These are phyloP conservation scores for Zaprionus obscuricornis DNA, from an alignment of 2,888 invertebrate genomes.

Conservation along the genomic window DNA sequence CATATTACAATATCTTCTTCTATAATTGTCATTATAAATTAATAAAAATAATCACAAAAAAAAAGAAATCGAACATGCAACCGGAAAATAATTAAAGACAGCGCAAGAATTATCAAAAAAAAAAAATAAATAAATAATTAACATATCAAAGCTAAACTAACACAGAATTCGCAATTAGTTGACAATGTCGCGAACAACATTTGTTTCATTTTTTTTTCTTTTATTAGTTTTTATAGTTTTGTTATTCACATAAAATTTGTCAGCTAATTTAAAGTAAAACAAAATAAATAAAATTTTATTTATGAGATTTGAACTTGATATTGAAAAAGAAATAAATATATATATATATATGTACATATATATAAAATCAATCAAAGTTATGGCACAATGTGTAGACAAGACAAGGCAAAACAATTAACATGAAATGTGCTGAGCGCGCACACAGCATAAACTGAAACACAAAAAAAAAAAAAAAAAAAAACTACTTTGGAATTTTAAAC, in stretches of 20 bases:
- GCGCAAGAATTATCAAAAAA: no score
- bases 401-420: slow-evolving; percentile 54
- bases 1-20: no score
- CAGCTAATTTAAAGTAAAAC: slow-evolving; percentile 49
- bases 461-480: slow-evolving; percentile 23
- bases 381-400: slow-evolving; percentile 13
- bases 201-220: slow-evolving; percentile 17
- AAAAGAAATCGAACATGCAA: neutral
- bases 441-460: slow-evolving; percentile 23
- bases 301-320: slow-evolving; percentile 48
- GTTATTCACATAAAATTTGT: slow-evolving; percentile 19
- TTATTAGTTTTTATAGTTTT: slow-evolving; percentile 11
- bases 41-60: neutral
- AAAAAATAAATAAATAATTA: no score
- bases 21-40: no score
- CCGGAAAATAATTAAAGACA: slow-evolving; percentile 26
- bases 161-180: slow-evolving; percentile 40
- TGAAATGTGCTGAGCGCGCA: slow-evolving; percentile 38
- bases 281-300: slow-evolving; percentile 12
- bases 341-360: slow-evolving; percentile 3
- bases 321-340: slow-evolving; percentile 29
- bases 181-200: slow-evolving; percentile 1
- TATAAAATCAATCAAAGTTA: slow-evolving; percentile 51
- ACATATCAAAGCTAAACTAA: slow-evolving; percentile 61
- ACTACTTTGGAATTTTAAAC: slow-evolving; percentile 53